Base-by-base conservation (phyloP, 2,888 invertebrate genomes). In the Hydropsyche betteni region DNA sequence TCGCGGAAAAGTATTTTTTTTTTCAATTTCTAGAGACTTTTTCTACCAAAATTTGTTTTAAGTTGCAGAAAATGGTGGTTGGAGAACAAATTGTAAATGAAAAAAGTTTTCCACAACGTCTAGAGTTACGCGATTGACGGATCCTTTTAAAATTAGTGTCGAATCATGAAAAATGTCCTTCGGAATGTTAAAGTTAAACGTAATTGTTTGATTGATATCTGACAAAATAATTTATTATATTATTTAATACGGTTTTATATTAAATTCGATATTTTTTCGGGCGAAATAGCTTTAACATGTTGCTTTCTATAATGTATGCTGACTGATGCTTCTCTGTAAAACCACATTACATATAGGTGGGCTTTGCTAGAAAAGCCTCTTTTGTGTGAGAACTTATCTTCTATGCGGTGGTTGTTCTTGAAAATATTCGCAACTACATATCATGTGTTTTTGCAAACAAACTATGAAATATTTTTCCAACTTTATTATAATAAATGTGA, bases 261-360 rank as follows among this genome's bases (percentile, higher is more conserved):
- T 55, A 55, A 55, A 55, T 10, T 55, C 8, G 58, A 8, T 58
- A 58, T 16, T 44, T 14, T 58, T 58, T 8, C 16, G 58, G 24
- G 10, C 6, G 44, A 44, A 44, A 44, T 58, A 4, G 24, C 58
- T 58, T 58, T 24, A 58, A 58, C 14, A 58, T 58, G 24, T 24
- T 8, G 58, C n/a, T 24, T 4, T 24, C 14, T 58, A 58, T 44
- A 44, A 44, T 44, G 44, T 44, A 44, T 44, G 51, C 70, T 53
- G n/a, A 53, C 33, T 70, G 14, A 58, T 58, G 24, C 24, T 58
- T 16, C 58, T 16, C 58, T 16, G 58, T 24, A 70, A 70, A 70
- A 53, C 70, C 70, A 53, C 53, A 70, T 70, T 53, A 51, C 70
- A 70, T 70, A 53, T 70, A 51, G 24, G 53, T 6, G 33, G 70